Conservation (phyloP, 2,888 invertebrate species). For the Drosophila nr. fundita region DNA sequence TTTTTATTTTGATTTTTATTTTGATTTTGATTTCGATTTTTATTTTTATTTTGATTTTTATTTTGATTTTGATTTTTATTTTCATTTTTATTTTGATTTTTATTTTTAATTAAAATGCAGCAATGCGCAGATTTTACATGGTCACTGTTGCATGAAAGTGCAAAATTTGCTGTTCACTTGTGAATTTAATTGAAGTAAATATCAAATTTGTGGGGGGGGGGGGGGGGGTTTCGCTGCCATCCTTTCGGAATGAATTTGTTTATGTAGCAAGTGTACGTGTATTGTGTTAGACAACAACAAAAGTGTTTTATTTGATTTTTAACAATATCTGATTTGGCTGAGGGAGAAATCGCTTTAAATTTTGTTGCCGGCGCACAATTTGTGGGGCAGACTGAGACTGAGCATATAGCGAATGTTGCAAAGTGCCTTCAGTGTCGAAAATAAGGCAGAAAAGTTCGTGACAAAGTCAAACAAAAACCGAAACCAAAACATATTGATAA, state of each 20-base stretch:
- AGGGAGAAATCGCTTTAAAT: conserved; percentile 11
- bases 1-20: background rate
- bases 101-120: background rate
- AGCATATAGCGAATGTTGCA: conserved; percentile 5
- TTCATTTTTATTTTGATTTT: background rate
- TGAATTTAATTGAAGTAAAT: background rate
- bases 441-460: conserved; percentile 7
- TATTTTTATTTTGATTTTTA: background rate
- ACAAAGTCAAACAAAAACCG: conserved; percentile 16
- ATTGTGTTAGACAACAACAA: conserved; percentile 3
- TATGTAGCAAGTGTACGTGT: background rate
- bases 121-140: background rate
- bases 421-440: conserved; percentile 12
- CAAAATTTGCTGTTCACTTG: background rate
- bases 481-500: conserved; percentile 18
- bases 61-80: too few relatives aligned
- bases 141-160: background rate
- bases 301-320: conserved; percentile 10
- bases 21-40: background rate
- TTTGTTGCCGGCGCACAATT: background rate
- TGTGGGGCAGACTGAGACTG: background rate
- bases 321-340: conserved; percentile 13
- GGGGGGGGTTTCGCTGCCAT: background rate
- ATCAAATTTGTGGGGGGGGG: background rate
- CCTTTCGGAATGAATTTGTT: background rate